phyloP scores from a whole-genome alignment of 2,888 invertebrate species.

The Campoletis raptor region DNA sequence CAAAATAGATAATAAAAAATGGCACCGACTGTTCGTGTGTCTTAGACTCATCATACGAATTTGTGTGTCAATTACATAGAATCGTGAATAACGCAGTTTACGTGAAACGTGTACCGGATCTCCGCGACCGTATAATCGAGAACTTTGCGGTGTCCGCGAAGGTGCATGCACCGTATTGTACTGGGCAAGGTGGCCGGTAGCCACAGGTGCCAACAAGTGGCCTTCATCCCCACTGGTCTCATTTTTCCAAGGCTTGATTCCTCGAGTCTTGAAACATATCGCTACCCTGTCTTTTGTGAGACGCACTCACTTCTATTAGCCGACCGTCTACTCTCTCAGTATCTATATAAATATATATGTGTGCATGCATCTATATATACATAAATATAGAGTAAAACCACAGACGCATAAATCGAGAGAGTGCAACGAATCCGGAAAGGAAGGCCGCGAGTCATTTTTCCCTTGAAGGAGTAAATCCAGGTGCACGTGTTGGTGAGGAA shows the following conservation, averaged over 20 bases:
- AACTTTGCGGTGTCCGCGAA: conserved; percentile 44
- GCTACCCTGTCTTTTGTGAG: conserved; percentile 15
- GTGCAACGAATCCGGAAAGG: conserved; percentile 70
- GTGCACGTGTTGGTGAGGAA: conserved; percentile 47
- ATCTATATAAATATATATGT: not conserved
- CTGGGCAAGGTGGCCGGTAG: conserved; percentile 59
- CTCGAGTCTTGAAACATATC: conserved; percentile 35
- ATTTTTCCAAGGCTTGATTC: conserved; percentile 61
- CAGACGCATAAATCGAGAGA: not conserved
- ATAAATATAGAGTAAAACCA: not conserved
- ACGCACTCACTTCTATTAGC: conserved; percentile 32
- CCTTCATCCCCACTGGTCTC: conserved; percentile 79
- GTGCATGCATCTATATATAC: not conserved
- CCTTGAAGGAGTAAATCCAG: conserved; percentile 49
- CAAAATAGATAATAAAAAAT: not conserved
- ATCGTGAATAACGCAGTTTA: conserved; percentile 32
- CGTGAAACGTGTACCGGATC: conserved; percentile 28
- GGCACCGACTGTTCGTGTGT: not conserved
- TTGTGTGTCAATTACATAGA: not conserved
- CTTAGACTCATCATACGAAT: not conserved
- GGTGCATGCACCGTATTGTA: conserved; percentile 61
- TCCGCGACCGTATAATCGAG: conserved; percentile 45
- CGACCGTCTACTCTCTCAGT: not conserved
- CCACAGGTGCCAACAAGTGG: conserved; percentile 72
- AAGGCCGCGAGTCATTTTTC: conserved; percentile 70